Percentiles rank a stretch among this genome's conserved stretches.
phyloP scores from a whole-genome alignment of 1,140 invertebrate species.

The Neotoxoptera formosana region DNA sequence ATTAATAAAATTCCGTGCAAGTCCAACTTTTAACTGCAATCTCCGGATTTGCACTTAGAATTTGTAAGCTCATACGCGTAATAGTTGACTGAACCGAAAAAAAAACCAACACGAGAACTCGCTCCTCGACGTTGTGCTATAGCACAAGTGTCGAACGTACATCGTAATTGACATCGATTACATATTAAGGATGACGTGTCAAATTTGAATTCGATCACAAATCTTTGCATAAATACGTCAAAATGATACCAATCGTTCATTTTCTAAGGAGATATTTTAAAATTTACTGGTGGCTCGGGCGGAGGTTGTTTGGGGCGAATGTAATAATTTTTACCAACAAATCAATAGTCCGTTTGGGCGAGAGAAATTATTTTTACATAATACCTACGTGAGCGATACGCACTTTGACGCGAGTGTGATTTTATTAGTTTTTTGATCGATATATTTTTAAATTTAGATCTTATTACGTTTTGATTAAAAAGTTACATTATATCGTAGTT shows the following conservation, averaged over 20 bases:
- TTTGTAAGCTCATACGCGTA: background rate
- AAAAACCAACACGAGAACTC: background rate
- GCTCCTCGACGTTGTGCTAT: background rate
- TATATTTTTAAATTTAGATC: too few relatives aligned
- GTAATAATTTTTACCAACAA: too few relatives aligned
- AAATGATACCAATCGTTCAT: too few relatives aligned
- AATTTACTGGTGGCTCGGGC: background rate
- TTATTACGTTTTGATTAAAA: too few relatives aligned
- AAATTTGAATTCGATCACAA: too few relatives aligned
- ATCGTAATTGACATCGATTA: background rate
- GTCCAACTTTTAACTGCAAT: background rate
- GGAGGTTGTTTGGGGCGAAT: background rate
- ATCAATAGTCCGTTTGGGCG: background rate
- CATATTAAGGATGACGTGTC: too few relatives aligned
- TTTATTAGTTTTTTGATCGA: too few relatives aligned
- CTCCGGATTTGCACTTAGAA: background rate
- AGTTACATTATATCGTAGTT: too few relatives aligned
- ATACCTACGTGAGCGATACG: background rate
- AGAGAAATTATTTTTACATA: background rate
- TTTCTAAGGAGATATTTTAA: background rate
- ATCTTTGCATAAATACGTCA: too few relatives aligned
- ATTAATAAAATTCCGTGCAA: too few relatives aligned
- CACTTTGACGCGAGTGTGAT: background rate
- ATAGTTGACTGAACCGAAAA: background rate
- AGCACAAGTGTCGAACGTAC: background rate